A percentile compares a stretch with the other conserved stretches of the same genome.
phyloP scores from a whole-genome alignment of 2,113 vertebrate genomes.

The Fukomys damarensis region DNA sequence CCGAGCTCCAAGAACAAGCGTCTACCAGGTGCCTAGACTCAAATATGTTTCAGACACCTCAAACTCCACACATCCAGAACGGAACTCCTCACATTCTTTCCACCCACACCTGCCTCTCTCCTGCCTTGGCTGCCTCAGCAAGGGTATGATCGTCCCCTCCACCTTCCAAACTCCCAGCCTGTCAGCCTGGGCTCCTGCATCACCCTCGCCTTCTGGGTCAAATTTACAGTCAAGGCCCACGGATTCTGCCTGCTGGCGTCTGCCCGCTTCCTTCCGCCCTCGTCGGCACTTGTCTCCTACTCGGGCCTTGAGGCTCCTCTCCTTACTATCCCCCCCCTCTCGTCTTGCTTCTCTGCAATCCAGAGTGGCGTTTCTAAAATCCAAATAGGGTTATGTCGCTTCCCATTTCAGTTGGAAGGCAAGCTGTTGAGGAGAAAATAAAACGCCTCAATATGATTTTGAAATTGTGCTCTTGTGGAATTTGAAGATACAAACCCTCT shows the following conservation, averaged over 20 bases:
- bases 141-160: neutral
- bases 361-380: conserved; percentile 52
- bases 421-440: conserved; percentile 16
- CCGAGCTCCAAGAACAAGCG: neutral
- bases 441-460: conserved; percentile 43
- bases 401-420: conserved; percentile 26
- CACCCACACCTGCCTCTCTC: neutral
- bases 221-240: too few relatives aligned
- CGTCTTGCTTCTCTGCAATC: neutral
- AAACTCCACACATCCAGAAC: neutral
- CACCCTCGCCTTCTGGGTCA: neutral
- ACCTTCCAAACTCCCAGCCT: neutral
- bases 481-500: conserved; percentile 35
- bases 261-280: neutral
- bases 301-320: neutral
- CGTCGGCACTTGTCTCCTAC: neutral
- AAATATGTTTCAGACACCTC: neutral
- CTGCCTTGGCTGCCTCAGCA: neutral
- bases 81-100: neutral
- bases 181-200: neutral
- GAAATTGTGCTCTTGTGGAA: conserved; percentile 51
- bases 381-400: conserved; percentile 49
- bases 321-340: neutral
- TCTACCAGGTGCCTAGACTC: neutral
- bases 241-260: neutral